Base-by-base conservation (phyloP, 2,113 vertebrate species). In the Cebidichthys violaceus region DNA sequence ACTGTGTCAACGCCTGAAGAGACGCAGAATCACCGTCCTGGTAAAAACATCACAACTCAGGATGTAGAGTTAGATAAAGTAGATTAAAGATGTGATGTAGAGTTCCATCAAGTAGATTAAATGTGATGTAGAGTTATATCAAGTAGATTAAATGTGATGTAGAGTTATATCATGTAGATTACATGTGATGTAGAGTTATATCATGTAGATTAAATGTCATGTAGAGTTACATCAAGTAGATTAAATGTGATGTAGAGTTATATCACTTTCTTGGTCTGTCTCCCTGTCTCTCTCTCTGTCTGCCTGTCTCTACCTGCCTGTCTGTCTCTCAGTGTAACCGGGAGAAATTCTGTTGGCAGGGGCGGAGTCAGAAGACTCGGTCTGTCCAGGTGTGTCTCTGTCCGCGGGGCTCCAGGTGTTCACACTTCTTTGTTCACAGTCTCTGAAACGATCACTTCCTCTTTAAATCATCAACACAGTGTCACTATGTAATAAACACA, bases 371-470 rank as follows among this genome's bases (percentile, higher is more conserved):
- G 55, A 71, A 47, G 4, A 14, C 14, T 27, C 43, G 9, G 27
- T 37, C 83, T 6, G 91, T 85, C 3, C 92, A 93, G 72, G 82
- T 90, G 86, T 93, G 92, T 60, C 72, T 27, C 1, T 93, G 92
- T 66, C 89, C 91, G 0, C 62, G 60, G 0, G 88, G 83, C 0
- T 90, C 85, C 54, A 89, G 70, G 4, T 93, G 92, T 85, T 84
- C 77, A 1, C 86, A 66, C n/a, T 80, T 90, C 60, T 92, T 88
- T 17, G 4, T 93, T 61, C 89, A 86, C 57, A 90, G 91, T 31
- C 73, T 87, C 27, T 89, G 75, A 68, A 31, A 66, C 11, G 14
- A 18, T 18, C 57, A 11, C n/a, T 24, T n/a, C 3, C n/a, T n/a
- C 20, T n/a, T 54, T n/a, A 54, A 54, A 55, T 52, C 7, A 17